These are phyloP conservation scores for Phortica magna DNA, from an alignment of 2,888 invertebrate genomes.

Conservation along the genomic window DNA sequence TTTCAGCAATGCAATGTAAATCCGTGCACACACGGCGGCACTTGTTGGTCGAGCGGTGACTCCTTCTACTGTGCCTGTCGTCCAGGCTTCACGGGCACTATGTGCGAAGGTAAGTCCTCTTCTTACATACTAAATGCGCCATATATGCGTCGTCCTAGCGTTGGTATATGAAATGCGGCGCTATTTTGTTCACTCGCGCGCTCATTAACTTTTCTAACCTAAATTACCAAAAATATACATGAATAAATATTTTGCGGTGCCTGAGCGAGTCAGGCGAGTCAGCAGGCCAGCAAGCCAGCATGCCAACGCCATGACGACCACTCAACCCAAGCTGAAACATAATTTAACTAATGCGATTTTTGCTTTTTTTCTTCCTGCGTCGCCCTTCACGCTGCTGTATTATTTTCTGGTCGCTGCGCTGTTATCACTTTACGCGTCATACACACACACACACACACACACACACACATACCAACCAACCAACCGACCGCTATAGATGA, in stretches of 20 bases:
- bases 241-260: slow-evolving; percentile 17
- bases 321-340: neutral
- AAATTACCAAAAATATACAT: slow-evolving; percentile 20
- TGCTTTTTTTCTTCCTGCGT: neutral
- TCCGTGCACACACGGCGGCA: slow-evolving; percentile 87
- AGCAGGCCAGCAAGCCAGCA: neutral
- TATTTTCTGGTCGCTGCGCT: no score
- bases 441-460: no score
- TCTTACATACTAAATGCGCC: neutral
- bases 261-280: neutral
- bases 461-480: neutral
- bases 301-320: neutral
- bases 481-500: slow-evolving; percentile 80
- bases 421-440: no score
- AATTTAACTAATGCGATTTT: slow-evolving; percentile 24
- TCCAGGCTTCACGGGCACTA: slow-evolving; percentile 87
- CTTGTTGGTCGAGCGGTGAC: slow-evolving; percentile 87
- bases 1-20: slow-evolving; percentile 85
- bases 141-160: no score
- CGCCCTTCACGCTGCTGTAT: no score
- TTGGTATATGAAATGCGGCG: no score
- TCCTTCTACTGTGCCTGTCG: slow-evolving; percentile 89
- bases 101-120: slow-evolving; percentile 84
- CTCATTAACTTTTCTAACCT: slow-evolving; percentile 47
- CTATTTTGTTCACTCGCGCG: no score